Evolutionary conservation across 2,113 vertebrate species (phyloP).

Genomic region (Galbula dea): DNA sequence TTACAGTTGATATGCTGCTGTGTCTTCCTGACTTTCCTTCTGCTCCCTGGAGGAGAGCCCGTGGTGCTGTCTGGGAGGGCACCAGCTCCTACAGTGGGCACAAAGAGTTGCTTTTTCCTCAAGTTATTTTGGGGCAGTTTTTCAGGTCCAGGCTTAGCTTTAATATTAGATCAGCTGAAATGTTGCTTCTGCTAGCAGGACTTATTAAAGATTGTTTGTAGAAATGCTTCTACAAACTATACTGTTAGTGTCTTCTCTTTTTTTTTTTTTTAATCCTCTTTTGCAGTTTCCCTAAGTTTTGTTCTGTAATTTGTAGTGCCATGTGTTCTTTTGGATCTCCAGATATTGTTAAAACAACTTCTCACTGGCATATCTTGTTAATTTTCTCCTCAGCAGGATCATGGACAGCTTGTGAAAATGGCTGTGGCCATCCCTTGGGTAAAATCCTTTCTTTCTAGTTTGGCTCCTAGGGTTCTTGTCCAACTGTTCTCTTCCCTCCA

Average conservation of each 20-base stretch:
- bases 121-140: not conserved
- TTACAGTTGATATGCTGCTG: rapidly evolving
- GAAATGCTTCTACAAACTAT: not conserved
- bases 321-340: not conserved
- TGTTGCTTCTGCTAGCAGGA: not conserved
- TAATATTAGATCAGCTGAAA: not conserved
- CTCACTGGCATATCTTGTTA: not conserved
- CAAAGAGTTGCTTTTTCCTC: not conserved
- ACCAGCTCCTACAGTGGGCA: not conserved
- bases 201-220: not conserved
- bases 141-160: not conserved
- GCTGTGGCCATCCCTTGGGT: not conserved
- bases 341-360: not conserved
- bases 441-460: not conserved
- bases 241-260: not conserved
- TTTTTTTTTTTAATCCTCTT: not conserved
- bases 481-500: not conserved
- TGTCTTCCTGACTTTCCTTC: not conserved
- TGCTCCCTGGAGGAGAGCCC: not conserved
- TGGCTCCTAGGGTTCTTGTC: not conserved
- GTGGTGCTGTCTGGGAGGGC: not conserved
- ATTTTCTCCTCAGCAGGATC: not conserved
- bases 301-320: not conserved
- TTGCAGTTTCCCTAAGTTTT: not conserved
- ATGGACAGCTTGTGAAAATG: not conserved